Conservation (phyloP, 2,797 vertebrate species). For the Heliangelus exortis region DNA sequence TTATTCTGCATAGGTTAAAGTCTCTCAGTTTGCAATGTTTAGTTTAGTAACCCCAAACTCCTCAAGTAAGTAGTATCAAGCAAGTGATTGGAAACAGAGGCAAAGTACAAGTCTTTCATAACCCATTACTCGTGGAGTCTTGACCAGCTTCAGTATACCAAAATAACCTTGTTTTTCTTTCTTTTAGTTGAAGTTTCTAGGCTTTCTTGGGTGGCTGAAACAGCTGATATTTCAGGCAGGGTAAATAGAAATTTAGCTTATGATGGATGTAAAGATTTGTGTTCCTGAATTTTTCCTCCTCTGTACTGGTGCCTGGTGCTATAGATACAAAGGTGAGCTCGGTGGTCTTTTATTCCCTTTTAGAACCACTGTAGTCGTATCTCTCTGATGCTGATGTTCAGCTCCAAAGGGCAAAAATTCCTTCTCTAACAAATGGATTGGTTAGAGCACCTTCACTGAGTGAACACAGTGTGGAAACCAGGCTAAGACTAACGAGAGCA, state of each 20-base stretch:
- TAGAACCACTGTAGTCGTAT: neutral
- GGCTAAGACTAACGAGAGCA: neutral
- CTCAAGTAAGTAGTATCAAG: neutral
- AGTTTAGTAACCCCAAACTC: neutral
- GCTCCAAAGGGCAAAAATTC: neutral
- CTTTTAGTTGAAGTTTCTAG: neutral
- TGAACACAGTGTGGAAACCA: neutral
- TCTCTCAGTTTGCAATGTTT: neutral
- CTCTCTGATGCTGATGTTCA: neutral
- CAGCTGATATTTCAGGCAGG: neutral
- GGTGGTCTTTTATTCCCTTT: neutral
- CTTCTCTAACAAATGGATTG: fast-evolving
- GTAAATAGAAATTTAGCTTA: neutral
- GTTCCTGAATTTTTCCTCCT: neutral
- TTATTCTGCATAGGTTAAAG: neutral
- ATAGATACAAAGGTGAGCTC: neutral
- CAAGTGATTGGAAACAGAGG: neutral
- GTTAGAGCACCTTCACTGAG: neutral
- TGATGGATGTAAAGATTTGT: fast-evolving
- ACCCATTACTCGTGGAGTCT: neutral
- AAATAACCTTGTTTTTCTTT: neutral
- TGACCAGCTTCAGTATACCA: neutral
- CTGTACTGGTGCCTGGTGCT: neutral
- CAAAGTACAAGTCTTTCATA: neutral
- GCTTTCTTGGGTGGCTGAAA: neutral